Evolutionary conservation across 2,888 invertebrate genomes (phyloP), one percentile per base, ranked within the genome.

Genomic region (Cryptosula pallasiana): DNA sequence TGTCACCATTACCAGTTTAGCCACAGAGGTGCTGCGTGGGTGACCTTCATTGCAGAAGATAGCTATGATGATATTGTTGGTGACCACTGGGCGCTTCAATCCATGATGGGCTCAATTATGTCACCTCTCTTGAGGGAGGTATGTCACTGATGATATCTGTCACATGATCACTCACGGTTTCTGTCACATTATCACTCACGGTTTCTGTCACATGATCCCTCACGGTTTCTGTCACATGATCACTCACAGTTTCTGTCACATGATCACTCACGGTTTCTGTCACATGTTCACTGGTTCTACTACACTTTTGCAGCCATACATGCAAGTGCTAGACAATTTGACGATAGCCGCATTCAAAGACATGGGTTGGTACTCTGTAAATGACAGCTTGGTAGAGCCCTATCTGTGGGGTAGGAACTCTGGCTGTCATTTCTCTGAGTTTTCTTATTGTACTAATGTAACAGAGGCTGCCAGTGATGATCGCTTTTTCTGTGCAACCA

Each of bases 271-370:
- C n/a, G n/a, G 45, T 45, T 45, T 45, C 45, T 45, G 45, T 45
- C 45, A 45, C 45, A 13, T 20, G 20, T 45, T 45, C 45, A 13
- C 45, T 45, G 57, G n/a, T 57, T 57, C 57, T 23, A 25, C 5
- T 9, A 9, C n/a, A 13, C n/a, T 13, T 9, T 57, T 57, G n/a
- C 57, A 57, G 32, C 63, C 63, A 29, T 63, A 63, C 32, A 63
- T 63, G 63, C 63, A 63, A 32, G 63, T 63, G 63, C 32, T 63
- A n/a, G 63, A 63, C 63, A 63, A 63, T 34, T 29, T 63, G 29
- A 63, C 63, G 16, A 27, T 63, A 27, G 27, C 63, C 9, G 20
- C 25, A 32, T 63, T 63, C 27, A 63, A 63, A 32, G 63, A 63
- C 32, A 63, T 27, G 27, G 63, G 63, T 9, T 63, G 63, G 63